Base-by-base conservation (phyloP, 2,797 vertebrate species). In the Mycteria americana region DNA sequence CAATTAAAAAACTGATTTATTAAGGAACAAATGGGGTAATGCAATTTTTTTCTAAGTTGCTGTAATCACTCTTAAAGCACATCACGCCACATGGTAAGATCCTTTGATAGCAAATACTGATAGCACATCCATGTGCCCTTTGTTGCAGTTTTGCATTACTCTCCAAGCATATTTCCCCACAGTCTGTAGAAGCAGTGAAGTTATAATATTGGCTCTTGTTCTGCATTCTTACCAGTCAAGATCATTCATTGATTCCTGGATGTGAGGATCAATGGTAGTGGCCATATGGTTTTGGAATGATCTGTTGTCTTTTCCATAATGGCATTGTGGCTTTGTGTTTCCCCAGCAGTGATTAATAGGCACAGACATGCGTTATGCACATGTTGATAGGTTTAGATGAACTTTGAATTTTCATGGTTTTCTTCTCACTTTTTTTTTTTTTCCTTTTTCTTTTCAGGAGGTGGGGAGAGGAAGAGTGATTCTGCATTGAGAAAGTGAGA, bases 251-350 rank as follows among this genome's bases (percentile, higher is more conserved):
- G 92, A 89, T 97, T 92, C 80, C 91, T 95, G 82, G 70, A 95
- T 94, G 85, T 93, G 76, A 95, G 91, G 85, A 94, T 93, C 93
- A 94, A 95, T 97, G 94, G 94, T 95, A 80, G 93, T 93, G 94
- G 86, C 96, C 97, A 97, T 93, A 97, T 97, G 95, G 93, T 60
- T 93, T 91, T 90, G 93, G 95, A 94, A 97, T 96, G 92, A 91
- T 96, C 93, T 94, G 93, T 97, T 96, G 94, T 96, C 94, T 97
- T 96, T 93, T 97, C 91, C 74, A 65, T 90, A 97, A 96, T 97
- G 96, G 85, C 77, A 73, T 37, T 96, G 94, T 91, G 94, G 91
- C 88, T 97, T 93, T 95, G 79, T 81, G 88, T 94, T 96, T 96
- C 88, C 82, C 92, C 93, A 97, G 85, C 88, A 97, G 88, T 96